Evolutionary conservation across 2,113 vertebrate species (phyloP).

Genomic region (Microtus pennsylvanicus): DNA sequence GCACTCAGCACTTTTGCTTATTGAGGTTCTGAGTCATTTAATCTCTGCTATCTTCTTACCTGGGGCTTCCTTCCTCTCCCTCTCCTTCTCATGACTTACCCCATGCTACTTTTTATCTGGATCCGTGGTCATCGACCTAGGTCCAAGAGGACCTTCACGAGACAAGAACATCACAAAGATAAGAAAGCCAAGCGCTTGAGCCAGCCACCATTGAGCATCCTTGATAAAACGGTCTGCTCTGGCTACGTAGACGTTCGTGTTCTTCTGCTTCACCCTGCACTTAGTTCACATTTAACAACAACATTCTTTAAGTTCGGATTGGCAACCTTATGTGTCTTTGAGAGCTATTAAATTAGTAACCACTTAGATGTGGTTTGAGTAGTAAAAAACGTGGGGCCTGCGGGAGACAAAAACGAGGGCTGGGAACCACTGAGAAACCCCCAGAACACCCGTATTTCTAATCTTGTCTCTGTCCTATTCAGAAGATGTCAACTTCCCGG

Average conservation of each 20-base stretch:
- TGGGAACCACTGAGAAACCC: background rate
- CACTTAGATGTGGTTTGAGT: background rate
- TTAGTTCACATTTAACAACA: background rate
- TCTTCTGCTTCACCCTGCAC: background rate
- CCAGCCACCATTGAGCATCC: background rate
- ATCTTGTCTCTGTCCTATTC: background rate
- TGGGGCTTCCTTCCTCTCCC: background rate
- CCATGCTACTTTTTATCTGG: constrained; percentile 43
- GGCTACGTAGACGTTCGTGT: background rate
- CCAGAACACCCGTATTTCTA: background rate
- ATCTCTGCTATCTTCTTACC: background rate
- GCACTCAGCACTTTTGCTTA: background rate
- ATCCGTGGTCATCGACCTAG: background rate
- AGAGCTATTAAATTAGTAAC: constrained; percentile 10
- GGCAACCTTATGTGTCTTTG: background rate
- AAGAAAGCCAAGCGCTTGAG: background rate
- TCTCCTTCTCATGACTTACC: background rate
- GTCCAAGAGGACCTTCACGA: background rate
- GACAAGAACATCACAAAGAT: background rate
- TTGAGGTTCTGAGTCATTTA: background rate
- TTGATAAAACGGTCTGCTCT: background rate
- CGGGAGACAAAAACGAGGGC: background rate
- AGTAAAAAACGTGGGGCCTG: background rate
- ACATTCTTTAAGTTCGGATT: background rate
- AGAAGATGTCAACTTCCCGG: background rate